Evolutionary conservation across 2,113 vertebrate genomes (phyloP).

Genomic region (Morone chrysops): DNA sequence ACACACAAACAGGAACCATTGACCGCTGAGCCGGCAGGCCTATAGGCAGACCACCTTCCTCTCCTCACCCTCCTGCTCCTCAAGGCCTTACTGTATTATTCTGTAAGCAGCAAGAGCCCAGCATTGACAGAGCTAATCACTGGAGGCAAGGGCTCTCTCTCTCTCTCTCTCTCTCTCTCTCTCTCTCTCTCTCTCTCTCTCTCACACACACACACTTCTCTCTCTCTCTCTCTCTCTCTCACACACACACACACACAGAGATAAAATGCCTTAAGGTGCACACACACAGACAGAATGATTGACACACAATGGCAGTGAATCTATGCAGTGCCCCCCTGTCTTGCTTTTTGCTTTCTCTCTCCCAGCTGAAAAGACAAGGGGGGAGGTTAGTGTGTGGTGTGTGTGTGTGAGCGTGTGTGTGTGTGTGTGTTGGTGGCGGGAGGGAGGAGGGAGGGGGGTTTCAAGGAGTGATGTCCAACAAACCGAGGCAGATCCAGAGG

Average conservation of each 20-base stretch:
- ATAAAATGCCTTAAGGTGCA: no score
- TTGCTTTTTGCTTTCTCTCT: conserved; percentile 80
- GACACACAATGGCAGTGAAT: conserved; percentile 87
- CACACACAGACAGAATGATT: conserved; percentile 81
- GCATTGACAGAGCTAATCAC: conserved; percentile 87
- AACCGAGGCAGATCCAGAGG: conserved; percentile 66
- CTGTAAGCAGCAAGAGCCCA: conserved; percentile 81
- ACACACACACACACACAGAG: conserved; percentile 38
- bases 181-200: conserved; percentile 24
- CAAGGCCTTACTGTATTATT: conserved; percentile 86
- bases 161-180: conserved; percentile 38
- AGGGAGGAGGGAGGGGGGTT: conserved; percentile 37
- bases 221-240: conserved; percentile 29
- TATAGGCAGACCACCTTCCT: conserved; percentile 68
- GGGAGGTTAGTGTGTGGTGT: conserved; percentile 57
- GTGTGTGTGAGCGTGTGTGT: conserved; percentile 31
- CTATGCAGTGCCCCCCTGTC: conserved; percentile 80
- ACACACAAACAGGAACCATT: conserved; percentile 60
- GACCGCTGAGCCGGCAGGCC: conserved; percentile 65
- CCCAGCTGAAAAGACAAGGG: conserved; percentile 79
- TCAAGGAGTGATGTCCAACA: conserved; percentile 75
- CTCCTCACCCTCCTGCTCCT: conserved; percentile 75
- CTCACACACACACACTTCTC: conserved; percentile 27
- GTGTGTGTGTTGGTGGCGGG: conserved; percentile 20
- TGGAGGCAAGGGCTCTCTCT: conserved; percentile 75